These are phyloP conservation scores for Cercopithecus hamlyni DNA, from an alignment of 2,797 vertebrate species.

Conservation along the genomic window DNA sequence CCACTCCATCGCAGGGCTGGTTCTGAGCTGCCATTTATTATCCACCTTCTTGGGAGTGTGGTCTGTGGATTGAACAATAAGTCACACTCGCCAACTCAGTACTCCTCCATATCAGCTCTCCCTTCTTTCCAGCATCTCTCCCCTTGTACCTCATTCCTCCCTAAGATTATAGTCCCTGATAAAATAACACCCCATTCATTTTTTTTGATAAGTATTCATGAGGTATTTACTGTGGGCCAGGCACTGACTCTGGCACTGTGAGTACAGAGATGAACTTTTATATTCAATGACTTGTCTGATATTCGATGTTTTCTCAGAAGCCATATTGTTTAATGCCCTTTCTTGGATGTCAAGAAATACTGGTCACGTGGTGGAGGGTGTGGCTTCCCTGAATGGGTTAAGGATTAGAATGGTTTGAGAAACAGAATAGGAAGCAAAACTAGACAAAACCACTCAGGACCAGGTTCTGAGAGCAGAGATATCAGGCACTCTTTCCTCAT, in stretches of 20 bases:
- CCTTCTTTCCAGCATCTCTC: background rate
- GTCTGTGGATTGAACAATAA: background rate
- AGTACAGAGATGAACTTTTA: background rate
- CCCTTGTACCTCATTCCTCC: background rate
- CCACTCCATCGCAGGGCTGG: background rate
- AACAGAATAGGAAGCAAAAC: background rate
- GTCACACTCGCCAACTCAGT: background rate
- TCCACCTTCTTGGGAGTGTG: background rate
- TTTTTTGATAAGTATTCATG: background rate
- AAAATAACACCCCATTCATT: background rate
- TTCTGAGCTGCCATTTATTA: background rate
- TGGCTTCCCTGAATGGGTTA: background rate
- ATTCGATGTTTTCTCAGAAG: background rate
- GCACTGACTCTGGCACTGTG: background rate
- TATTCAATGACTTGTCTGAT: background rate
- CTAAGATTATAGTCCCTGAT: background rate
- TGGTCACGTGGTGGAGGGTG: background rate
- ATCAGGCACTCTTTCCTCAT: background rate
- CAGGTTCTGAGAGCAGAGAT: background rate
- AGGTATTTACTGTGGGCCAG: background rate
- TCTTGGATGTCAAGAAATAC: background rate
- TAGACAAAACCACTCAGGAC: background rate
- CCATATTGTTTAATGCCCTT: background rate
- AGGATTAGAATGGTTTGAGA: background rate
- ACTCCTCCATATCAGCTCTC: background rate